phyloP scores from a whole-genome alignment of 2,797 vertebrate genomes.

The Siniperca undulata region DNA sequence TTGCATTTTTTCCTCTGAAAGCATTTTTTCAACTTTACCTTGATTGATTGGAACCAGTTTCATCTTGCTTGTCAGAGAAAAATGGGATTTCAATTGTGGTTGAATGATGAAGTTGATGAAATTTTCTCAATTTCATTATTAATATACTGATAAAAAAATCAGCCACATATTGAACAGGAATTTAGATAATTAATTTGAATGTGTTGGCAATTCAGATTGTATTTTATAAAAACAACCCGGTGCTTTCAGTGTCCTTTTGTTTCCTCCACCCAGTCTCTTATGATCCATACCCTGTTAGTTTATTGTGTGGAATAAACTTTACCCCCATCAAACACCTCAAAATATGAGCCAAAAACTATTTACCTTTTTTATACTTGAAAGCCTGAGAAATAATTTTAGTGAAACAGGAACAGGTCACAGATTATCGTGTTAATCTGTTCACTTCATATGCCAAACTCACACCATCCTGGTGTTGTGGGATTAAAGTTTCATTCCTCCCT shows the following conservation, averaged over 20 bases:
- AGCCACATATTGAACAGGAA: slow-evolving; percentile 61
- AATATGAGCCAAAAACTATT: background rate
- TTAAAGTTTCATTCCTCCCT: slow-evolving; percentile 65
- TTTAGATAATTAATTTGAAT: slow-evolving; percentile 52
- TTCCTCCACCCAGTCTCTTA: slow-evolving; percentile 16
- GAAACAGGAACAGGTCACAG: background rate
- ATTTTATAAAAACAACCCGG: slow-evolving; percentile 18
- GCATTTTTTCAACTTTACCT: slow-evolving; percentile 46
- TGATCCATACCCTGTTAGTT: slow-evolving; percentile 20
- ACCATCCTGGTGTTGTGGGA: slow-evolving; percentile 47
- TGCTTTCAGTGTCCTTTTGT: slow-evolving; percentile 46
- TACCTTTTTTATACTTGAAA: background rate
- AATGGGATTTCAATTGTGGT: slow-evolving; percentile 63
- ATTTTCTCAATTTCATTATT: background rate
- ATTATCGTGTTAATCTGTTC: slow-evolving; percentile 14
- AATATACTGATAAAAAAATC: slow-evolving; percentile 19
- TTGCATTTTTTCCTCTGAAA: background rate
- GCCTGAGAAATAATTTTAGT: background rate
- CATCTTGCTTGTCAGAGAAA: slow-evolving; percentile 37
- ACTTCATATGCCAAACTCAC: slow-evolving; percentile 41
- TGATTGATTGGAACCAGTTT: slow-evolving; percentile 75
- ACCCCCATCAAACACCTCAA: slow-evolving; percentile 44
- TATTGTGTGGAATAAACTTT: slow-evolving; percentile 52
- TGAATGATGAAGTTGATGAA: slow-evolving; percentile 23
- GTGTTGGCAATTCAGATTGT: slow-evolving; percentile 49